A percentile compares a stretch with the other conserved stretches of the same genome.
Evolutionary conservation across 2,113 vertebrate genomes (phyloP).

Genomic region (Alligator mississippiensis): DNA sequence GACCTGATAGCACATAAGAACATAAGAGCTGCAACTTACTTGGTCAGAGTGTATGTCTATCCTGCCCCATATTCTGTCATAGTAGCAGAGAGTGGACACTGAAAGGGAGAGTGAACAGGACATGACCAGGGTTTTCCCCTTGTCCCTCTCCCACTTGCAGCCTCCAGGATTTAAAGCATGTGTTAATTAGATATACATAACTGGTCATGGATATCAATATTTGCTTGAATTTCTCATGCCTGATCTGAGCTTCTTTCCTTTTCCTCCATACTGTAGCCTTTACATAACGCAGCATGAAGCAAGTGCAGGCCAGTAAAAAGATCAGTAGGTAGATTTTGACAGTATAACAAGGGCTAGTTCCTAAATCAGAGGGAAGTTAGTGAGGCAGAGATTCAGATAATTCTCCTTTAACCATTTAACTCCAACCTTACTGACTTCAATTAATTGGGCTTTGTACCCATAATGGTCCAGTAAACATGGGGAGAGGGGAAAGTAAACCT

Average conservation of each 20-base stretch:
- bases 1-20: no score
- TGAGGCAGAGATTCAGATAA: not conserved
- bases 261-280: not conserved
- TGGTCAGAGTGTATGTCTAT: no score
- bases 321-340: not conserved
- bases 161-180: not conserved
- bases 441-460: not conserved
- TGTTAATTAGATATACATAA: not conserved
- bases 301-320: not conserved
- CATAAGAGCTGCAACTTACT: no score
- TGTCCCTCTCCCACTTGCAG: no score
- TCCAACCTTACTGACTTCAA: not conserved
- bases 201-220: not conserved
- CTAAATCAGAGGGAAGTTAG: fast-evolving
- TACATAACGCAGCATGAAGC: not conserved
- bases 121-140: no score
- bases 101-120: no score
- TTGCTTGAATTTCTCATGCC: not conserved
- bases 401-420: not conserved
- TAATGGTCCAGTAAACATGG: not conserved
- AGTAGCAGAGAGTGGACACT: no score
- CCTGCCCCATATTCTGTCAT: no score
- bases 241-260: not conserved
- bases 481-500: not conserved
- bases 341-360: not conserved